Conservation (phyloP, 2,888 invertebrate genomes). For the Polydrusus pterygomalis region DNA sequence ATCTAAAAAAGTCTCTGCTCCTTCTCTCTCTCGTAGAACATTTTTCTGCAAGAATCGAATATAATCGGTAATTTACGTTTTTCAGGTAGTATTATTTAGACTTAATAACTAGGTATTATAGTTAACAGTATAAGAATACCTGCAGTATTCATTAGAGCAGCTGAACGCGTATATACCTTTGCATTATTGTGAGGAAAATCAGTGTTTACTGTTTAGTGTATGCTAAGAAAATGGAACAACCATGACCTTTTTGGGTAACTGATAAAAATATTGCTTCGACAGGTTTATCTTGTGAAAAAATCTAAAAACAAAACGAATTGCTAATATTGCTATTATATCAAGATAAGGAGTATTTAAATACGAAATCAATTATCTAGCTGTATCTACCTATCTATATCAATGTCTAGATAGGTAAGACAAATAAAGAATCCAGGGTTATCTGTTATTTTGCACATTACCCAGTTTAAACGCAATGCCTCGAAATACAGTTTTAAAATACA, state of each 20-base stretch:
- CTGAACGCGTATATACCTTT: not conserved
- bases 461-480: not conserved
- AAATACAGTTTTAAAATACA: not conserved
- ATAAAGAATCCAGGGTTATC: conserved; percentile 11
- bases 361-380: conserved; percentile 7
- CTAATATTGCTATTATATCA: conserved; percentile 3
- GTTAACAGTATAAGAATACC: conserved; percentile 8
- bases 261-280: no score
- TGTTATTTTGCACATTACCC: conserved; percentile 13
- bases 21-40: no score
- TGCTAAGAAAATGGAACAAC: no score
- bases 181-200: not conserved
- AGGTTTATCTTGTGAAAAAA: no score
- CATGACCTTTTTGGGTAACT: no score
- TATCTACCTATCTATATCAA: conserved; percentile 27
- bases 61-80: no score
- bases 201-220: no score
- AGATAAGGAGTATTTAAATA: conserved; percentile 21
- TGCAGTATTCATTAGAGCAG: not conserved
- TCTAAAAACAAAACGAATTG: no score
- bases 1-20: no score
- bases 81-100: not conserved
- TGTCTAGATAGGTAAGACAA: conserved; percentile 21
- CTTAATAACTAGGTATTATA: conserved; percentile 14
- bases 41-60: not conserved